Base-by-base conservation (phyloP, 2,888 invertebrate genomes). In the Physocephala rufipes region DNA sequence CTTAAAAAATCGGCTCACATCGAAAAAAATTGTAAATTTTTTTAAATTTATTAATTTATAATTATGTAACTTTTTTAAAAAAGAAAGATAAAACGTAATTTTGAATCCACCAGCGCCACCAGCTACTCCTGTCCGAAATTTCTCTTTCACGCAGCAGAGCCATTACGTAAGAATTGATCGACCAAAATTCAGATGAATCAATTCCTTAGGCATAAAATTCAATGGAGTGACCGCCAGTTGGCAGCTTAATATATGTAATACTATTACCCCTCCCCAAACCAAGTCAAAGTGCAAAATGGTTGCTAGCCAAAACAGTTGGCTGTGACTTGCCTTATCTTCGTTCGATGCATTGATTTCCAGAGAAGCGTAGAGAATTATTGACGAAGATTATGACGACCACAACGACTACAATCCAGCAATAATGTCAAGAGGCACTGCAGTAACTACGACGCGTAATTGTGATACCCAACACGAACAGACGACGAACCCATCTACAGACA, bases 391-490 rank as follows among this genome's bases (percentile, higher is more conserved):
- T 28, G 58, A 58, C 28, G 70, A 55, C 66, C 55, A 70, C 68
- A 69, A 53, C 73, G 66, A 70, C 72, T 61, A 66, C 73, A 55
- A 64, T 71, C 71, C 70, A 67, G 68, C 64, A 68, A 58, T 67
- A 62, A 47, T 58, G 70, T 66, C 68, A 64, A 61, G 65, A 67
- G 71, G 59, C 16, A 64, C 65, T 62, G 53, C 64, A 55, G 66
- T 53, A 28, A 51, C 67, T 58, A 66, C 59, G 59, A 71, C 61
- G 66, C 55, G 63, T 62, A 62, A 70, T 65, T 67, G 61, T 68
- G 68, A 70, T 67, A 70, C 71, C 68, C 47, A 49, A 43, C 66
- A 71, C 71, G 66, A 77, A 76, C 74, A 76, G 73, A 74, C 76
- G 77, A 74, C 36, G 36, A 36, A 74, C 67, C 69, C 21, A 49